Evolutionary conservation across 2,113 vertebrate genomes (phyloP).

Genomic region (Excalfactoria chinensis): DNA sequence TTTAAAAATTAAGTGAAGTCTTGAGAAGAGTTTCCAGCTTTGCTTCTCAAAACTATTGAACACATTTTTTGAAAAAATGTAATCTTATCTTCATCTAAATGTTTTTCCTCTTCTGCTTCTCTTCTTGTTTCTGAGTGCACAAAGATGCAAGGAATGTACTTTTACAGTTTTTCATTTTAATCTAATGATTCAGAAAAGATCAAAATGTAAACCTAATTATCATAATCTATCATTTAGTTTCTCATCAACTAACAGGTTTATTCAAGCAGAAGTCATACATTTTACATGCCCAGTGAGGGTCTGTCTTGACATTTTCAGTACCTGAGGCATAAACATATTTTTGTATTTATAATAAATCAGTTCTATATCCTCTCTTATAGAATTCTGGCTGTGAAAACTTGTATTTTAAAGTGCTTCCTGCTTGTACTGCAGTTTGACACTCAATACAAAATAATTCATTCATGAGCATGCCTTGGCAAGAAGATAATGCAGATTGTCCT

Average conservation of each 20-base stretch:
- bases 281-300: not conserved
- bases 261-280: not conserved
- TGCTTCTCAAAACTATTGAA: not conserved
- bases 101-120: not conserved
- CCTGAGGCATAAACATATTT: not conserved
- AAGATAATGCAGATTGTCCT: not conserved
- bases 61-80: not conserved
- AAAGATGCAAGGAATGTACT: not conserved
- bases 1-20: not conserved
- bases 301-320: not conserved
- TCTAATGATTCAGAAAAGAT: not conserved
- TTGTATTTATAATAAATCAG: not conserved
- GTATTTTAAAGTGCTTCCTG: not conserved
- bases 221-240: not conserved
- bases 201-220: not conserved
- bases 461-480: not conserved
- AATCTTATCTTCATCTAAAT: not conserved
- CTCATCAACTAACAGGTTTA: not conserved
- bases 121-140: not conserved
- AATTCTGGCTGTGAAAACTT: not conserved
- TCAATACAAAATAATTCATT: not conserved
- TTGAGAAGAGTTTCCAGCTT: not conserved
- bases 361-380: no score
- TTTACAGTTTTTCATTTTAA: not conserved
- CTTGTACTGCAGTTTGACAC: not conserved